Conservation (phyloP, 2,888 invertebrate species). For the Drosophila kanekoi region DNA sequence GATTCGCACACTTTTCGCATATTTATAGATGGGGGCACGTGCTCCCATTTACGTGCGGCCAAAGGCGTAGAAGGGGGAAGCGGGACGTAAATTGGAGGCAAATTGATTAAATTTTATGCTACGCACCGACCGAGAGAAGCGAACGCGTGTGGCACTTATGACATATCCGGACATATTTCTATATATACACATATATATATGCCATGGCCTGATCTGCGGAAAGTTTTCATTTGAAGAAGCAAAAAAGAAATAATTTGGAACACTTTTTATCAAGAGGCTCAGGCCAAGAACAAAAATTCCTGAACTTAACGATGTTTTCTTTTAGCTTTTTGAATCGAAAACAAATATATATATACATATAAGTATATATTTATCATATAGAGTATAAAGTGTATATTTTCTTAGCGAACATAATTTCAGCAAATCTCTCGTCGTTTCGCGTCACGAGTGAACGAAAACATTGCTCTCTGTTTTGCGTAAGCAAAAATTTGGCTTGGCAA, state of each 20-base stretch:
- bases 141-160: slow-evolving; percentile 62
- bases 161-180: slow-evolving; percentile 24
- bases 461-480: slow-evolving; percentile 68
- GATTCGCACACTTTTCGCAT: slow-evolving; percentile 66
- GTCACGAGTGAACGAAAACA: slow-evolving; percentile 54
- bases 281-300: slow-evolving; percentile 17
- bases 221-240: slow-evolving; percentile 29
- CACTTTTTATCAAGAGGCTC: slow-evolving; percentile 32
- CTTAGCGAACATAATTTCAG: slow-evolving; percentile 21
- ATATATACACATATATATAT: slow-evolving; percentile 20
- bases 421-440: slow-evolving; percentile 50
- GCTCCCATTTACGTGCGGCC: slow-evolving; percentile 39
- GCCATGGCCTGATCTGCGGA: slow-evolving; percentile 25
- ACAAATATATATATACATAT: slow-evolving; percentile 15
- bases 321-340: slow-evolving; percentile 13
- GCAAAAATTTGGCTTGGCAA: slow-evolving; percentile 58
- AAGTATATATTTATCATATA: neutral
- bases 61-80: too few relatives aligned
- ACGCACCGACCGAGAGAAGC: slow-evolving; percentile 26
- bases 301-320: slow-evolving; percentile 19
- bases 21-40: slow-evolving; percentile 67
- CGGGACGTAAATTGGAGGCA: neutral
- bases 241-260: slow-evolving; percentile 5
- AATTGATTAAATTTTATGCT: slow-evolving; percentile 9
- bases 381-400: slow-evolving; percentile 16